Evolutionary conservation across 2,797 vertebrate genomes (phyloP).

Genomic region (Diplodus sargus): DNA sequence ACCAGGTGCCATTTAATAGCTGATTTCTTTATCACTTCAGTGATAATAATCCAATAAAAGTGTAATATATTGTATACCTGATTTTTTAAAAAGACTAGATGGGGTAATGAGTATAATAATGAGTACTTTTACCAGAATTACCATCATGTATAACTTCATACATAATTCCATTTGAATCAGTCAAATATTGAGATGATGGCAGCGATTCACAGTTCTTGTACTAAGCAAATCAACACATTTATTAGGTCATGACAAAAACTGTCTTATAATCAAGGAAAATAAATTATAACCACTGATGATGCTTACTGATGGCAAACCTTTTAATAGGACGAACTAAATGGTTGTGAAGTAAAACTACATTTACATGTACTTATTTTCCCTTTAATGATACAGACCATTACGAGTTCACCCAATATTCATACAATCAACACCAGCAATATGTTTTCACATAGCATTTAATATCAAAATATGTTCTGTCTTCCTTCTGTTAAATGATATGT

Average conservation of each 20-base stretch:
- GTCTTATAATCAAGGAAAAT: not conserved
- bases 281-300: not conserved
- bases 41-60: not conserved
- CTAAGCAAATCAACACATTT: not conserved
- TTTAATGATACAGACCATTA: not conserved
- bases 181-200: not conserved
- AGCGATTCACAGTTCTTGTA: not conserved
- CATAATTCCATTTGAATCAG: not conserved
- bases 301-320: not conserved
- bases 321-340: not conserved
- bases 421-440: not conserved
- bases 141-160: not conserved
- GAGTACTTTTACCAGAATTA: not conserved
- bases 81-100: not conserved
- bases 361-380: not conserved
- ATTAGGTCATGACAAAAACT: not conserved
- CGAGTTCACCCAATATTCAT: constrained; percentile 12
- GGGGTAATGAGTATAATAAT: not conserved
- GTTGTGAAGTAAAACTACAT: not conserved
- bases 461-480: constrained; percentile 1
- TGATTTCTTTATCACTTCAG: not conserved
- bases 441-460: constrained; percentile 32
- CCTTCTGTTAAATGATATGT: constrained; percentile 20
- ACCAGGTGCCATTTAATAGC: not conserved
- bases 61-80: not conserved